Percentiles rank a stretch among this genome's conserved stretches.
Evolutionary conservation across 2,888 invertebrate species (phyloP).

Genomic region (Drosophila affinis): DNA sequence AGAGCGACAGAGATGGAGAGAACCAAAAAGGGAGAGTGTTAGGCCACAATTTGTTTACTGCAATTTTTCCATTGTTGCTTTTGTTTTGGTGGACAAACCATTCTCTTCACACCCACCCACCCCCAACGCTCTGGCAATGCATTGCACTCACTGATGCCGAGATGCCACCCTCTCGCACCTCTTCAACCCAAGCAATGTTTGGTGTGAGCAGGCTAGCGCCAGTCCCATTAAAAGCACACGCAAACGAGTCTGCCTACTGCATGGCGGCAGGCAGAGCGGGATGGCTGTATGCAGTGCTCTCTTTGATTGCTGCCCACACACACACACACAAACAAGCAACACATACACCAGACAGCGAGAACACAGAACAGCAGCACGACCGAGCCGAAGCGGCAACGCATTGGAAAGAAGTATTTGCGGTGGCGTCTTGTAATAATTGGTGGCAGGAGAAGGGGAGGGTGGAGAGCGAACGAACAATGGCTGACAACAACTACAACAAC

Average conservation of each 20-base stretch:
- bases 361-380: not conserved
- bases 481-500: slow-evolving; percentile 54
- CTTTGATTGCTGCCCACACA: slow-evolving; percentile 25
- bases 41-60: slow-evolving; percentile 45
- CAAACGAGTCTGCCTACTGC: slow-evolving; percentile 14
- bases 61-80: slow-evolving; percentile 30
- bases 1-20: not conserved
- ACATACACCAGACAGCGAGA: not conserved
- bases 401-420: slow-evolving; percentile 56
- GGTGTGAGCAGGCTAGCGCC: slow-evolving; percentile 35
- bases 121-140: slow-evolving; percentile 6
- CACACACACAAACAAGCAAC: not conserved
- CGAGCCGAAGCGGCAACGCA: slow-evolving; percentile 39
- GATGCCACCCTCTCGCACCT: slow-evolving; percentile 5
- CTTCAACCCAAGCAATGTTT: slow-evolving; percentile 21
- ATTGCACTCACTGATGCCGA: not conserved
- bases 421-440: slow-evolving; percentile 75
- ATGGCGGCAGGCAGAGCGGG: slow-evolving; percentile 13
- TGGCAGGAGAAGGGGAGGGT: slow-evolving; percentile 10
- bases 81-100: slow-evolving; percentile 44
- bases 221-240: slow-evolving; percentile 18
- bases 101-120: not conserved
- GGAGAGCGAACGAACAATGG: slow-evolving; percentile 62
- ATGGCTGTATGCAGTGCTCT: slow-evolving; percentile 14
- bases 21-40: slow-evolving; percentile 36